Evolutionary conservation across 1,140 invertebrate species (phyloP).

Genomic region (Cherax quadricarinatus): DNA sequence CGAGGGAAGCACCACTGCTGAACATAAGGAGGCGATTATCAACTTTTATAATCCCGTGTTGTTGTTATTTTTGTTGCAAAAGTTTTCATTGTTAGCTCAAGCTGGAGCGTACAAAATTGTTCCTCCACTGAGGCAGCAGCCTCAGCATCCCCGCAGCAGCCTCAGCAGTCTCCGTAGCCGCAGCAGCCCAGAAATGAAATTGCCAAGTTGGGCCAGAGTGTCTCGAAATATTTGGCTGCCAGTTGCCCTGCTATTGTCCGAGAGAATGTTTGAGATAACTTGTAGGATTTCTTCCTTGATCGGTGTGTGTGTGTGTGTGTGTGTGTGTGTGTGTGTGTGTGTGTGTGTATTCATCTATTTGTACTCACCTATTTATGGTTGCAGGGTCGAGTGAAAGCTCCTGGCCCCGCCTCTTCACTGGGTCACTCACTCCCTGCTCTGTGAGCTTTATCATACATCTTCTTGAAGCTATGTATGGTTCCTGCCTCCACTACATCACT

Average conservation of each 20-base stretch:
- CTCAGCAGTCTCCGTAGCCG: too few species aligned
- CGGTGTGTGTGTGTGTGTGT: slow-evolving; percentile 13
- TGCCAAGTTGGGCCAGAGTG: slow-evolving; percentile 1
- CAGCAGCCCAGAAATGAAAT: background rate
- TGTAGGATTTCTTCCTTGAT: slow-evolving; percentile 32
- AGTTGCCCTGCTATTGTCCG: slow-evolving; percentile 20
- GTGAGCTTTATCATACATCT: too few species aligned
- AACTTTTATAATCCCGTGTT: slow-evolving; percentile 18
- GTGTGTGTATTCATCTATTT: too few species aligned
- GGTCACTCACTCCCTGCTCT: too few species aligned
- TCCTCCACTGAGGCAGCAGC: background rate
- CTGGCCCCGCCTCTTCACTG: too few species aligned
- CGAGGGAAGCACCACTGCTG: background rate
- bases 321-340: background rate
- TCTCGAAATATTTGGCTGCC: slow-evolving; percentile 40
- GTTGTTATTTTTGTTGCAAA: slow-evolving; percentile 3
- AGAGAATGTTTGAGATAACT: slow-evolving; percentile 42
- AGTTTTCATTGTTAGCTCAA: background rate
- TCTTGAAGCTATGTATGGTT: too few species aligned
- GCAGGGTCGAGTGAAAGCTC: too few species aligned
- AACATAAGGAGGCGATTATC: background rate
- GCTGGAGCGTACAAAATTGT: background rate
- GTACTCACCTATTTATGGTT: too few species aligned
- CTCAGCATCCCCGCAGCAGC: background rate
- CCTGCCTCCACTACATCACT: too few species aligned